Evolutionary conservation across 2,888 invertebrate species (phyloP), one percentile per base, ranked within the genome.

Genomic region (Drosophila conformis): DNA sequence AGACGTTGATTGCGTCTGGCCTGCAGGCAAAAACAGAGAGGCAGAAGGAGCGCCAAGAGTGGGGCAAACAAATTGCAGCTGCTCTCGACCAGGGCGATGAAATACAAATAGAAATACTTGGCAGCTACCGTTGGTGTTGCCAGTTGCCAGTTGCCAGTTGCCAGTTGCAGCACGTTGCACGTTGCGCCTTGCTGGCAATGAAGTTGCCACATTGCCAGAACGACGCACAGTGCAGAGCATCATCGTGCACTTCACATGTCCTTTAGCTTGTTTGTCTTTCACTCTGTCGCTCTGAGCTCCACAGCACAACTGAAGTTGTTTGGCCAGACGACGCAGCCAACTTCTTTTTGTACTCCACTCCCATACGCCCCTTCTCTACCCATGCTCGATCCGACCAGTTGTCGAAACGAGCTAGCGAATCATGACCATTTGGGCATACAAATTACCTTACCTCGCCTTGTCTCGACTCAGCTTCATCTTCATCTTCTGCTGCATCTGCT

Each of bases 61-160:
- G 49, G 57, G 56, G 75, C 83, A 85, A 85, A 89, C 78, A 87
- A 89, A 86, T 89, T 86, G 90, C 89, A 86, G 90, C 90, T 89
- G 85, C 85, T 72, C 71, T 65, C 60, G 75, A 66, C 69, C 78
- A 71, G 84, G 90, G 89, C 89, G 90, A 89, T 90, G 87, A 90
- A 88, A 88, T 90, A 89, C 87, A 90, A 88, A 88, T 88, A 90
- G 90, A 86, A 86, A 86, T 89, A 86, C 85, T 86, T 89, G 88
- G 89, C 90, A 86, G 85, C 85, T 86, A 86, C 85, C 82, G 82
- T 82, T 77, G 72, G 59, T 59, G 76, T 65, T 46, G 15, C 25
- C 68, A 85, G 88, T 89, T 29, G 49, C 27, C 48, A 15, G 76
- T 65, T 46, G 15, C 21, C 68, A 84, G 88, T 89, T 29, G 49